Evolutionary conservation across 2,113 vertebrate genomes (phyloP), one percentile per base, ranked within the genome.

Genomic region (Varanus salvator): DNA sequence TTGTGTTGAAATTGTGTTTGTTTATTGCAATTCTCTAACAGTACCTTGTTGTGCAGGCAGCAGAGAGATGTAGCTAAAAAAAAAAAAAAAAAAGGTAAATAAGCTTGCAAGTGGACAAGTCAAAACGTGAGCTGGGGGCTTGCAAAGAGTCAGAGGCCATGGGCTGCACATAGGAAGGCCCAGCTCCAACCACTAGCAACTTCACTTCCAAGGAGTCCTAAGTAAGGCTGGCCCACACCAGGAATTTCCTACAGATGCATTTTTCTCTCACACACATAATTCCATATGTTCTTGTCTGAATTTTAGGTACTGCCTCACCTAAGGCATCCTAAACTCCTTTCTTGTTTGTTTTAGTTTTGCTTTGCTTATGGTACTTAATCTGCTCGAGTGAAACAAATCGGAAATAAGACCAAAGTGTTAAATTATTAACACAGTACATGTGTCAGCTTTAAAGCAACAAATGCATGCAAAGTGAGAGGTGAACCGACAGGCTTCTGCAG

Each of bases 371-470:
- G 57, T 6, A 21, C 31, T 60, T 64, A 44, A 64, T 0, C 86
- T 89, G 72, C 86, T 38, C 21, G 19, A 87, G 69, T 57, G 89
- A 92, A 89, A 92, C 91, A 80, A 93, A 90, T 92, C 85, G 34
- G 87, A 81, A 92, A 89, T 50, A 77, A 60, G 90, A 87, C 29
- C 25, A 50, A 85, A 86, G 87, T 48, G n/a, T 50, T 95, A 87
- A 89, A 94, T 96, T 90, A 69, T 93, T 94, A 92, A 92, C 72
- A 27, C 82, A 64, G 77, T 90, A 90, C 91, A 52, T 25, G 38
- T 92, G 83, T 94, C 0, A 0, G 48, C 75, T 57, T 85, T 77
- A 92, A 87, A 92, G 92, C 76, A 9, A 91, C 84, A 96, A 92
- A 91, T 77, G 48, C 91, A n/a, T 81, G 57, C 34, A 81, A 52